A percentile compares a stretch with the other conserved stretches of the same genome.
phyloP scores from a whole-genome alignment of 1,140 invertebrate genomes.

The Apis mellifera region DNA sequence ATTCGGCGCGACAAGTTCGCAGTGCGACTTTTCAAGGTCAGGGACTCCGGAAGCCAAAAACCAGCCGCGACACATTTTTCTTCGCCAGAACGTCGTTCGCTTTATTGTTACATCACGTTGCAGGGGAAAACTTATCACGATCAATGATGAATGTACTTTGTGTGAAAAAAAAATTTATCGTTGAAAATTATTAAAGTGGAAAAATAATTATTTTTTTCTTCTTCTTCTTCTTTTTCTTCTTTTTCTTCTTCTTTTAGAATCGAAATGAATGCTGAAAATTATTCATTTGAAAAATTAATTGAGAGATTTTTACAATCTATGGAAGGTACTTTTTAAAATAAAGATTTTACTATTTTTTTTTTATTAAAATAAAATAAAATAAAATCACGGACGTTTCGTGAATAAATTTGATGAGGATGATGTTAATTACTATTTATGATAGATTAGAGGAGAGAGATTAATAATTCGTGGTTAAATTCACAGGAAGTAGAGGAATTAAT shows the following conservation, averaged over 20 bases:
- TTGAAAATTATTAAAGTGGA: background rate
- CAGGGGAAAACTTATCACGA: conserved; percentile 52
- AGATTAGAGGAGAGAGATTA: background rate
- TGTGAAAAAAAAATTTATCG: background rate
- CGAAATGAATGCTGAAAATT: no score
- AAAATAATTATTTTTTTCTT: no score
- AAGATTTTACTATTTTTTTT: no score
- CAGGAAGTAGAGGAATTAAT: background rate
- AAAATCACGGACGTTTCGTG: no score
- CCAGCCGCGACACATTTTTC: conserved; percentile 35
- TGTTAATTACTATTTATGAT: background rate
- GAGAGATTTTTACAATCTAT: no score
- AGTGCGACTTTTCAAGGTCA: conserved; percentile 24
- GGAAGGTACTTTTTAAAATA: no score
- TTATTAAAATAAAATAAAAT: no score
- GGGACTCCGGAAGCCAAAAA: conserved; percentile 10
- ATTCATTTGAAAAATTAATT: no score
- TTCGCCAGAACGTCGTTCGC: conserved; percentile 41
- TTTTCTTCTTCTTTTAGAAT: no score
- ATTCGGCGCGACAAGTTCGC: background rate
- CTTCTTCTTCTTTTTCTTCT: no score
- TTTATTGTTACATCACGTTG: conserved; percentile 56
- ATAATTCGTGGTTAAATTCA: background rate
- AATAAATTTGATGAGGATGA: background rate
- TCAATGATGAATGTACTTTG: conserved; percentile 39